These are phyloP conservation scores for Microtus montanus DNA, from an alignment of 2,113 vertebrate species.

Conservation along the genomic window DNA sequence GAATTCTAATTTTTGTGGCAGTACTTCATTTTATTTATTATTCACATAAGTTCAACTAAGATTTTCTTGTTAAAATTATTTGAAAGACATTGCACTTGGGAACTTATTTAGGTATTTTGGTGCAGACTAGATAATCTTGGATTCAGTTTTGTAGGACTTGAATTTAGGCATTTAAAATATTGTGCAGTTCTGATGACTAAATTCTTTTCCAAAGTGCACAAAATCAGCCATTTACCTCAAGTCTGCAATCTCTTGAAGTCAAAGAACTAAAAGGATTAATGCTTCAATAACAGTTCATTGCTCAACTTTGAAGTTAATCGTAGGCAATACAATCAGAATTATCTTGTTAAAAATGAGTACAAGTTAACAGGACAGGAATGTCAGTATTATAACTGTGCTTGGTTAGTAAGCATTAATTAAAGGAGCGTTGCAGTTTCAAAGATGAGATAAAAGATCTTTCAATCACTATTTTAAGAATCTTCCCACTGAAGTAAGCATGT, in stretches of 20 bases:
- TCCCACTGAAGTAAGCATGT: not conserved
- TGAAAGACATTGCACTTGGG: not conserved
- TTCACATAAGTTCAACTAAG: not conserved
- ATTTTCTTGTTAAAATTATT: not conserved
- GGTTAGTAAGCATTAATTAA: not conserved
- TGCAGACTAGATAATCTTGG: not conserved
- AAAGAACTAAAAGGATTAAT: not conserved
- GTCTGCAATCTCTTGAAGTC: not conserved
- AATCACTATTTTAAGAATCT: slow-evolving; percentile 30
- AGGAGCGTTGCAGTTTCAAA: slow-evolving; percentile 12
- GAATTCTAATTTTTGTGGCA: not conserved
- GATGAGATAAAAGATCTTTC: not conserved
- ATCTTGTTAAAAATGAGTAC: not conserved
- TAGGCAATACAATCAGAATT: not conserved
- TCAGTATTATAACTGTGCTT: not conserved
- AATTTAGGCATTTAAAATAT: slow-evolving; percentile 5
- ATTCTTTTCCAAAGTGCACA: not conserved
- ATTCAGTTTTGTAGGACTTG: not conserved
- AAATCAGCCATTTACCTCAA: not conserved
- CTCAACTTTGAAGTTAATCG: not conserved
- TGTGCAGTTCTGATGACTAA: not conserved
- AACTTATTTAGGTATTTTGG: not conserved
- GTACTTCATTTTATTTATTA: not conserved
- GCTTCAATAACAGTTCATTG: not conserved
- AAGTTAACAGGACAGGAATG: slow-evolving; percentile 10